Conservation (phyloP, 2,797 vertebrate species). For the Dallia pectoralis region DNA sequence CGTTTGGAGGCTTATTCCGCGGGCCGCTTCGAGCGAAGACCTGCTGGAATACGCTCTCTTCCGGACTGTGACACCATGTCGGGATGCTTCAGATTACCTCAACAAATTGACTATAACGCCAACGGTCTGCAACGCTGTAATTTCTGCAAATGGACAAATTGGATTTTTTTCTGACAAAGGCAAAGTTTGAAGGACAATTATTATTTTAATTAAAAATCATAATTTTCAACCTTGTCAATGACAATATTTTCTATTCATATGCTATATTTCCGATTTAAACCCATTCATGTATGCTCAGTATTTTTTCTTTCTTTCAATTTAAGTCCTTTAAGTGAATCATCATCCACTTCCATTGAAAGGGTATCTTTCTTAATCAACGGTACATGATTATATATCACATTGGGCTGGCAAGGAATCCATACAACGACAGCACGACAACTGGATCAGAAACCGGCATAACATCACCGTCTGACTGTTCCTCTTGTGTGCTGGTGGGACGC, state of each 20-base stretch:
- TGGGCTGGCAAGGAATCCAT: slow-evolving; percentile 11
- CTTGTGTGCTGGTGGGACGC: slow-evolving; percentile 21
- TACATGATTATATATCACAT: slow-evolving; percentile 32
- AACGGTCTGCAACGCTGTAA: too few species aligned
- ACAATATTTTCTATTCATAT: too few species aligned
- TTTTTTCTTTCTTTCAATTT: too few species aligned
- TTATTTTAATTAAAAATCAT: too few species aligned
- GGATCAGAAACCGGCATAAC: slow-evolving; percentile 27
- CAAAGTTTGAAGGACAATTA: too few species aligned
- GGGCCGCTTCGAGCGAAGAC: background rate
- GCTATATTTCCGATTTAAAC: too few species aligned
- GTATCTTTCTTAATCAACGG: slow-evolving; percentile 28
- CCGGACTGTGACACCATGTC: background rate
- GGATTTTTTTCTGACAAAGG: too few species aligned
- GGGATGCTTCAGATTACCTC: background rate
- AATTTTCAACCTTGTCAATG: too few species aligned
- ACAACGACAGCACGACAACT: slow-evolving; percentile 35
- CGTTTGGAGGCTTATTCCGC: background rate
- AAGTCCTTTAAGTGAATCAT: slow-evolving; percentile 13
- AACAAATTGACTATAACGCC: too few species aligned
- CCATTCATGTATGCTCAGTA: too few species aligned
- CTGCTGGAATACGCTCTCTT: background rate
- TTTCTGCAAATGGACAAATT: too few species aligned
- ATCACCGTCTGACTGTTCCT: slow-evolving; percentile 25
- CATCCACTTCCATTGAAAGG: slow-evolving; percentile 22